Conservation (phyloP, 2,888 invertebrate genomes). For the Spatulosminthurus flaviceps region DNA sequence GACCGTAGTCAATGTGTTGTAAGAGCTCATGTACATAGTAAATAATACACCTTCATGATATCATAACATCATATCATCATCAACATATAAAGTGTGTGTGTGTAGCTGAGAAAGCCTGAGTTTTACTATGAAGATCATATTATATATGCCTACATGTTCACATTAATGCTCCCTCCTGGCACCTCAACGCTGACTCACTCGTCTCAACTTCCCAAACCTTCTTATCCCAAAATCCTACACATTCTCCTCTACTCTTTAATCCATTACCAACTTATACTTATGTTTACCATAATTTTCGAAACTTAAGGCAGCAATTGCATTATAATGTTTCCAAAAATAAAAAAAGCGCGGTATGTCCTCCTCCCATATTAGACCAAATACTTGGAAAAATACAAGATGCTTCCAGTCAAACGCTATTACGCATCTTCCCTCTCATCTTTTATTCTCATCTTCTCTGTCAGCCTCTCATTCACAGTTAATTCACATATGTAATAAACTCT, state of each 20-base stretch:
- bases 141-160: background rate
- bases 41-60: slow-evolving; percentile 8
- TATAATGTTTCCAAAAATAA: slow-evolving; percentile 12
- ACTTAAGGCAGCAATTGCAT: background rate
- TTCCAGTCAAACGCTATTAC: slow-evolving; percentile 26
- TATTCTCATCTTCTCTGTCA: too few species aligned
- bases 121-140: background rate
- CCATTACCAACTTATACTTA: slow-evolving; percentile 7
- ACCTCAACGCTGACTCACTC: slow-evolving; percentile 4
- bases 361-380: slow-evolving; percentile 15
- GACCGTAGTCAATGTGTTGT: background rate
- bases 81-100: background rate
- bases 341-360: too few species aligned
- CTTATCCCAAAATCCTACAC: slow-evolving; percentile 23
- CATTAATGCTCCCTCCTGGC: background rate
- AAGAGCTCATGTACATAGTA: background rate
- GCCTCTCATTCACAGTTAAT: slow-evolving; percentile 11
- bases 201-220: slow-evolving; percentile 27
- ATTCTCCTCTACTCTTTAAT: too few species aligned
- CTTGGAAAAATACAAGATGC: slow-evolving; percentile 29
- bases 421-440: background rate
- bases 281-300: slow-evolving; percentile 5
- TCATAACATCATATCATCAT: slow-evolving; percentile 24
- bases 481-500: too few species aligned
- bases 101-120: background rate